Evolutionary conservation across 2,113 vertebrate genomes (phyloP), one percentile per base, ranked within the genome.

Genomic region (Rhipidura dahli): DNA sequence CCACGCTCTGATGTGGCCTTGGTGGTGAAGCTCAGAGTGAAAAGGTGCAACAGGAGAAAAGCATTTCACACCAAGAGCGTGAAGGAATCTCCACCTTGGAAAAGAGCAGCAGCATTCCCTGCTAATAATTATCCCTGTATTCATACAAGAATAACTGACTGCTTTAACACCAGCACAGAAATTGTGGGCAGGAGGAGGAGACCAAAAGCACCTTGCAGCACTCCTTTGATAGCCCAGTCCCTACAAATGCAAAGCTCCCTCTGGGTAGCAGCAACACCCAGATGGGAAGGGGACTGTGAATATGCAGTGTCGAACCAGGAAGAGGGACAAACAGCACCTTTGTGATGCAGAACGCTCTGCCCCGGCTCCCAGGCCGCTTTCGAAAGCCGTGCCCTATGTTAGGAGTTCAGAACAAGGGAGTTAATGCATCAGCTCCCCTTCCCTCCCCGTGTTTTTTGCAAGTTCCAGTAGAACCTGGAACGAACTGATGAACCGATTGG

Each of bases 331-430:
- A 91, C 82, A 90, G 2, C 27, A 30, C 3, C 79, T 93, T 95
- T 93, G 93, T 95, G 93, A 96, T 96, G 93, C 90, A 14, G 33
- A 88, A 31, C 1, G 14, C 76, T 81, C 80, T 86, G n/a, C 83
- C 51, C 8, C 2, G 35, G 64, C 50, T 93, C 40, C 68, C 86
- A 26, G 76, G 68, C 47, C 37, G 23, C 5, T 77, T 86, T 83
- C 14, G 17, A 88, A 84, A 80, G 82, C 87, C 33, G 76, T 86
- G 85, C 83, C 85, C 92, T 93, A 96, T 93, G 94, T 95, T 96
- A 94, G 92, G 90, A 96, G 71, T 64, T 96, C 60, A 92, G 88
- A 92, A 68, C 31, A 68, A 59, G 60, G 22, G 8, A 92, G 68
- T 89, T 78, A 94, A 96, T 63, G 56, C 3, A 66, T 77, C 12